Percentiles rank a stretch among this genome's conserved stretches.
phyloP scores from a whole-genome alignment of 2,113 vertebrate genomes.

The Oreochromis tanganicae region DNA sequence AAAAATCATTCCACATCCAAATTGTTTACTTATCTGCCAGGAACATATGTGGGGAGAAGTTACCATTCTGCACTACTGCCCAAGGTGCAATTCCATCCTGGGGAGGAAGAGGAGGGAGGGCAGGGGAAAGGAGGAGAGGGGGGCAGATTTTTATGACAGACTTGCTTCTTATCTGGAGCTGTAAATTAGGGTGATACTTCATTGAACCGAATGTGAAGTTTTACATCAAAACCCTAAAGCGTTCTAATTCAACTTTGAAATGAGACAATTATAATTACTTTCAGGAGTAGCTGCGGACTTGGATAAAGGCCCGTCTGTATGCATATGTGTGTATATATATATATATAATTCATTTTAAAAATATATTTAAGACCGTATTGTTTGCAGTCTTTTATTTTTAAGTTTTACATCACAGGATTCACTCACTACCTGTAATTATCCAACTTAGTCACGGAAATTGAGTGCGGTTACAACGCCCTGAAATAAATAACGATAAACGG shows the following conservation, averaged over 20 bases:
- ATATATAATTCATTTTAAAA: background rate
- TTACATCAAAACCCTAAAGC: conserved; percentile 82
- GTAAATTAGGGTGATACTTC: conserved; percentile 95
- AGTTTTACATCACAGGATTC: background rate
- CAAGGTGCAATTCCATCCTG: conserved; percentile 91
- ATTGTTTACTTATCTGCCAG: conserved; percentile 99
- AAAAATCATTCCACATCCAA: conserved; percentile 95
- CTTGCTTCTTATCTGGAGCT: conserved; percentile 88
- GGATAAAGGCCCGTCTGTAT: background rate
- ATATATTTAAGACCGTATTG: background rate
- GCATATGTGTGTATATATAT: rapidly evolving
- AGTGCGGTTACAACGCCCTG: conserved; percentile 22
- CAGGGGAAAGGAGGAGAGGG: background rate
- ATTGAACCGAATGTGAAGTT: conserved; percentile 91
- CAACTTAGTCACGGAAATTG: conserved; percentile 38
- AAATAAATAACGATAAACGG: conserved; percentile 56
- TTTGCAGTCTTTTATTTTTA: background rate
- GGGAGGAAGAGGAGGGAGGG: conserved; percentile 50
- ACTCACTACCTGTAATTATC: conserved; percentile 35
- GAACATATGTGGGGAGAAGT: conserved; percentile 98
- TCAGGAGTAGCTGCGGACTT: conserved; percentile 36
- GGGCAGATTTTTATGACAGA: conserved; percentile 82
- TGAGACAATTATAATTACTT: conserved; percentile 76
- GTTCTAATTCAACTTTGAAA: conserved; percentile 84
- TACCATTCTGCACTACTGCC: conserved; percentile 94